Conservation (phyloP, 1,140 invertebrate genomes). For the Glomeris maerens region DNA sequence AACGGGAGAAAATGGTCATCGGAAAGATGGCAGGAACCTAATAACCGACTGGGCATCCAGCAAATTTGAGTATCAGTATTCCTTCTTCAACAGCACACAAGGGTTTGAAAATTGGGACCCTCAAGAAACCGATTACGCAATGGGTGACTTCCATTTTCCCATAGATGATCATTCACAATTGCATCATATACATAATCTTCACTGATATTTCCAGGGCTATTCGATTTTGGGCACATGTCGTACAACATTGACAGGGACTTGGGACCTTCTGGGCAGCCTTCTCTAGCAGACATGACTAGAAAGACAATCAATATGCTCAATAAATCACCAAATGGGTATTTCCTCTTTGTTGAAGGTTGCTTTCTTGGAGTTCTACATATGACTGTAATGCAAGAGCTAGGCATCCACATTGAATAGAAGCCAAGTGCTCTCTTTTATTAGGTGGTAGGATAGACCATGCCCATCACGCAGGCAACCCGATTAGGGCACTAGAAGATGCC, state of each 20-base stretch:
- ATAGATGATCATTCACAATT: too few species aligned
- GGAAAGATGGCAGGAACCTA: constrained; percentile 20
- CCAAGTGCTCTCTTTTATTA: constrained; percentile 16
- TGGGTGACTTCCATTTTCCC: too few species aligned
- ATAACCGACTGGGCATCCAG: constrained; percentile 24
- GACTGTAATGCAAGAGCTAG: too few species aligned
- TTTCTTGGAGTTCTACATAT: background rate
- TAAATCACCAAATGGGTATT: constrained; percentile 55
- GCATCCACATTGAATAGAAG: too few species aligned
- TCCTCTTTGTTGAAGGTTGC: constrained; percentile 39
- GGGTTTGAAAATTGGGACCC: constrained; percentile 16
- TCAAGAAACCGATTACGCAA: too few species aligned
- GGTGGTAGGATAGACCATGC: constrained; percentile 59
- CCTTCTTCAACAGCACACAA: constrained; percentile 22
- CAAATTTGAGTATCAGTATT: constrained; percentile 16
- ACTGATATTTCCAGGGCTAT: too few species aligned
- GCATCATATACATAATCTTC: too few species aligned
- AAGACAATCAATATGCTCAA: constrained; percentile 65
- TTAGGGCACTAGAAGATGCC: constrained; percentile 61
- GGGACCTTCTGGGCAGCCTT: too few species aligned
- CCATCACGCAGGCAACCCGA: constrained; percentile 66
- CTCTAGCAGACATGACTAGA: constrained; percentile 66
- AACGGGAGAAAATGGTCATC: constrained; percentile 3
- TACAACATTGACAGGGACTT: too few species aligned
- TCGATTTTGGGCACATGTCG: too few species aligned